Conservation (phyloP, 1,140 invertebrate species). For the Luehdorfia chinensis region DNA sequence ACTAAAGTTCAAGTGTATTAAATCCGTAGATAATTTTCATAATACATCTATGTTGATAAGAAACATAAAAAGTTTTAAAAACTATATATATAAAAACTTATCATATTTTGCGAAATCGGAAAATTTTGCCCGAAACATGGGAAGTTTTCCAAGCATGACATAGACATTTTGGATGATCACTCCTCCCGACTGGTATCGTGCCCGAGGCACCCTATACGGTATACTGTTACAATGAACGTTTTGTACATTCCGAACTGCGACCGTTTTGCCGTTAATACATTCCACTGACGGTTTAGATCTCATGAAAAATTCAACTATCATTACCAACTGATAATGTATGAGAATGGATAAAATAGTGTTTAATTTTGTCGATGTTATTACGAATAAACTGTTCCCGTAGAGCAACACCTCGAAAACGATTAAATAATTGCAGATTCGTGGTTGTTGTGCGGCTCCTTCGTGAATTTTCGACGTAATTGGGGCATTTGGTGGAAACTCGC, state of each 20-base stretch:
- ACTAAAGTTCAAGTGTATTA: too few species aligned
- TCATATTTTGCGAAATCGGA: too few species aligned
- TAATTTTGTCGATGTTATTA: conserved; percentile 15
- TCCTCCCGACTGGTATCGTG: conserved; percentile 55
- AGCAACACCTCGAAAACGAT: conserved; percentile 60
- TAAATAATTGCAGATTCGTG: conserved; percentile 62
- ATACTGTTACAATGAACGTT: conserved; percentile 30
- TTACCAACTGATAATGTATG: not conserved
- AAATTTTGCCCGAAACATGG: conserved; percentile 16
- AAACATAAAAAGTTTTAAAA: too few species aligned
- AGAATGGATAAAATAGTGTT: not conserved
- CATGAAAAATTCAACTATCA: not conserved
- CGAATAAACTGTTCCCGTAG: conserved; percentile 43
- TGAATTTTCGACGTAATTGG: conserved; percentile 47
- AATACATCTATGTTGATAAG: too few species aligned
- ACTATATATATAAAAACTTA: too few species aligned
- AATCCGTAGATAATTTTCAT: too few species aligned
- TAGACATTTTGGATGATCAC: conserved; percentile 52
- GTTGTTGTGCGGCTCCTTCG: conserved; percentile 40
- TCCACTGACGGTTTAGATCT: conserved; percentile 24
- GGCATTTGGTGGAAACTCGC: conserved; percentile 37
- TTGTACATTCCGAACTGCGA: conserved; percentile 16
- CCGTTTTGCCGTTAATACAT: conserved; percentile 13
- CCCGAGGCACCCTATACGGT: conserved; percentile 56
- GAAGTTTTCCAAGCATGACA: conserved; percentile 28